Evolutionary conservation across 2,797 vertebrate species (phyloP), one percentile per base, ranked within the genome.

Genomic region (Triplophysa bombifrons): DNA sequence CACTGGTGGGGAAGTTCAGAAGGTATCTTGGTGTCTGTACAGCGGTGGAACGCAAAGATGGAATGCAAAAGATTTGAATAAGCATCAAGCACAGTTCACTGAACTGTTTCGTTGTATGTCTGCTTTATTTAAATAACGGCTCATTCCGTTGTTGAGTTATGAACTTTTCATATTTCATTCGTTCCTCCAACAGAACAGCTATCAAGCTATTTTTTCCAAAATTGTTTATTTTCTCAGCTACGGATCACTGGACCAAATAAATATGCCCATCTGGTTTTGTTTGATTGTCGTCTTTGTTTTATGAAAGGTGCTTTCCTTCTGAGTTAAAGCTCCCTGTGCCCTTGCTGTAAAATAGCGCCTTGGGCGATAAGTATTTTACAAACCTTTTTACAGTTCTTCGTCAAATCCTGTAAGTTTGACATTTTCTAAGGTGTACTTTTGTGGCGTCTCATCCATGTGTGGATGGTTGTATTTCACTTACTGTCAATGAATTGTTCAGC

Each of bases 11-110:
- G 22, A 72, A 72, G 56, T 51, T 30, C 50, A 46, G 77, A 71
- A 78, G 30, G 30, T 90, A 87, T 91, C 89, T 90, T 87, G 38
- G 4, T 53, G 55, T 78, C 22, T 51, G n/a, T 11, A 11, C 50
- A 55, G n/a, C 20, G 9, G 10, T 65, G 30, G 13, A 55, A 22
- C 1, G 19, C 19, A 77, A 17, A 46, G 38, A 17, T 10, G 10
- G 4, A 41, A 41, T 41, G 11, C 16, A n/a, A 34, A 34, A 64
- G 63, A 14, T 38, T 64, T 38, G 30, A 61, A 30, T 17, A 61
- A 61, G 58, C 11, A 10, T 58, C 68, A 70, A 38, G 4, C 67
- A 20, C 56, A 48, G 48, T 70, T 63, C 69, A 78, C 46, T 78
- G 56, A 70, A 20, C n/a, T 2, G 75, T 44, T 61, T 61, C 41